phyloP scores from a whole-genome alignment of 30 jellyfish, hydroid and myxozoan species.

The Pelagia noctiluca region DNA sequence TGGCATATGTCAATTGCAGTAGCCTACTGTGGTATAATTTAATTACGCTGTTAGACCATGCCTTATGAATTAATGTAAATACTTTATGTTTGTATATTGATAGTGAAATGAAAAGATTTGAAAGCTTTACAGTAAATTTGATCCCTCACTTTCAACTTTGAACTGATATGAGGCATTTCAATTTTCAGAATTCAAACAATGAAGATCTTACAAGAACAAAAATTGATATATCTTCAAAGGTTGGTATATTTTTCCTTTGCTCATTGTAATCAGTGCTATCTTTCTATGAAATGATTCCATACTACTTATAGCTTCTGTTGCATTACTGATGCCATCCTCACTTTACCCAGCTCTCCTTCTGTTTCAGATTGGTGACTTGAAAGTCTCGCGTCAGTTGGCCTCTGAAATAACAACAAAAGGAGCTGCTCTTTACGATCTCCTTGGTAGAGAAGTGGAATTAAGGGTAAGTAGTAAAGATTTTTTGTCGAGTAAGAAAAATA shows the following conservation, averaged over 20 bases:
- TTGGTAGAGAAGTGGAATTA: slow-evolving; percentile 91
- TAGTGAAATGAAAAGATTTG: too few relatives aligned
- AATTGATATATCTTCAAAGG: slow-evolving; percentile 73
- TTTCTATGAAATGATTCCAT: neutral
- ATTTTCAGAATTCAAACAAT: slow-evolving; percentile 36
- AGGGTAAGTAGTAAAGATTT: slow-evolving; percentile 80
- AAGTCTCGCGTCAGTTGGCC: slow-evolving; percentile 88
- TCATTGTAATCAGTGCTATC: neutral
- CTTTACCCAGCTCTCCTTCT: too few relatives aligned
- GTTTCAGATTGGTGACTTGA: slow-evolving; percentile 83
- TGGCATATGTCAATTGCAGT: too few relatives aligned
- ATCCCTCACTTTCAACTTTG: too few relatives aligned
- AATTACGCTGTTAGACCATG: too few relatives aligned
- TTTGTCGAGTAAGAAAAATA: too few relatives aligned
- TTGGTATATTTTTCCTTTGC: neutral
- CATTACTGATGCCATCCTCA: too few relatives aligned
- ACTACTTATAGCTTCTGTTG: too few relatives aligned
- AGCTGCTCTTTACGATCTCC: slow-evolving; percentile 82
- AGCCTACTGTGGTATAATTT: too few relatives aligned
- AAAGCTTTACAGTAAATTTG: too few relatives aligned
- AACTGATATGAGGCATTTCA: neutral
- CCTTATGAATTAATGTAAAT: too few relatives aligned
- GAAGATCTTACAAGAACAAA: slow-evolving; percentile 62
- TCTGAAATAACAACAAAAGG: slow-evolving; percentile 95
- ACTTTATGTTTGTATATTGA: too few relatives aligned